Conservation (phyloP, 2,888 invertebrate species). For the Calephelis perditalis region DNA sequence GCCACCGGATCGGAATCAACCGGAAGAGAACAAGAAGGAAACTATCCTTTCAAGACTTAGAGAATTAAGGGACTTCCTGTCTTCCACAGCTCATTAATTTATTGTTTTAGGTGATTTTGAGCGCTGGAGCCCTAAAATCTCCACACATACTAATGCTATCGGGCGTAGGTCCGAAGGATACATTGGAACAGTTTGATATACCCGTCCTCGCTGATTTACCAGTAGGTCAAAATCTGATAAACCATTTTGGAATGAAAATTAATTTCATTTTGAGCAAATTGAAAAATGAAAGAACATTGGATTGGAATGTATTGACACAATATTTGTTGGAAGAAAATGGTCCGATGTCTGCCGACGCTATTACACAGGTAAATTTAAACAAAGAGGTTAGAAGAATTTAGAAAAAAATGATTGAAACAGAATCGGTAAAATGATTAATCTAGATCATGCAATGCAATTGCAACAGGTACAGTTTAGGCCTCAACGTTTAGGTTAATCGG, state of each 20-base stretch:
- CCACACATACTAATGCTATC: conserved; percentile 55
- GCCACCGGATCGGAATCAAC: no score
- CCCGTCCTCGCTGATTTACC: conserved; percentile 41
- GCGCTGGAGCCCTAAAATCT: conserved; percentile 50
- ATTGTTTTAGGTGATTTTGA: conserved; percentile 42
- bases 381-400: no score
- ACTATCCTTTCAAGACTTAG: no score
- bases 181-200: conserved; percentile 40
- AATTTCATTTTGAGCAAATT: conserved; percentile 62
- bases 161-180: conserved; percentile 48
- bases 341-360: conserved; percentile 80
- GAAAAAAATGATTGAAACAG: no score
- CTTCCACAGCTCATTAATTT: no score
- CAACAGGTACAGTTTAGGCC: no score
- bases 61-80: no score
- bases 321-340: conserved; percentile 76
- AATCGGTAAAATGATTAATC: no score
- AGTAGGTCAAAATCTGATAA: conserved; percentile 40
- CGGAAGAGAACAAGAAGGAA: no score
- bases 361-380: conserved; percentile 71
- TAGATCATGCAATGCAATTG: no score
- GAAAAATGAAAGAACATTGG: conserved; percentile 67
- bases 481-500: no score
- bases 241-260: conserved; percentile 44
- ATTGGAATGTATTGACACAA: conserved; percentile 76